Evolutionary conservation across 2,797 vertebrate genomes (phyloP).

Genomic region (Fringilla coelebs): DNA sequence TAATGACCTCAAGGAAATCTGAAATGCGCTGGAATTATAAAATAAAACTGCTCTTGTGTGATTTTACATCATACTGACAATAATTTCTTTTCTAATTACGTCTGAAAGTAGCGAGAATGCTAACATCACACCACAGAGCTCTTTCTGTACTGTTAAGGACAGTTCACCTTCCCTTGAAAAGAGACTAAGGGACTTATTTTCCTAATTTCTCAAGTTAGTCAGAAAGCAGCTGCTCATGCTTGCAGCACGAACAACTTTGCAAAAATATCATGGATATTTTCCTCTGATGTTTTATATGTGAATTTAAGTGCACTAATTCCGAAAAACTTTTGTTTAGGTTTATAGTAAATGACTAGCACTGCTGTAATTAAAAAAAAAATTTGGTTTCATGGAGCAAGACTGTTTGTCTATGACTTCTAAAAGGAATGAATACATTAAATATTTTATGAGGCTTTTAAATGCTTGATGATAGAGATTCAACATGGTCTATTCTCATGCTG

Average conservation of each 20-base stretch:
- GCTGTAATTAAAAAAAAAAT: neutral
- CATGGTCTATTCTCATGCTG: constrained; percentile 10
- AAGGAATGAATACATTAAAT: neutral
- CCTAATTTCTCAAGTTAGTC: neutral
- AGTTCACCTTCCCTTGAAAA: neutral
- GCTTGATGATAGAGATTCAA: constrained; percentile 7
- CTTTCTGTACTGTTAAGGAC: neutral
- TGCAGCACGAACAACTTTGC: neutral
- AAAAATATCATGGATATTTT: neutral
- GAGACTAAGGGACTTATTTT: neutral
- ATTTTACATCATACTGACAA: neutral
- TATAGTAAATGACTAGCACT: neutral
- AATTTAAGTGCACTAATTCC: neutral
- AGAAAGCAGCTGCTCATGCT: neutral
- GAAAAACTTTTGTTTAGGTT: neutral
- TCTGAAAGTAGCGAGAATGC: neutral
- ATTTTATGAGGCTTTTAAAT: constrained; percentile 5
- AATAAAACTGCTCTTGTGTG: neutral
- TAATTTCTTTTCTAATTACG: neutral
- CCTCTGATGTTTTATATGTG: neutral
- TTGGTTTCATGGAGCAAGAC: neutral
- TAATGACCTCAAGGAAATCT: neutral
- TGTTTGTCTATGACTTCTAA: neutral
- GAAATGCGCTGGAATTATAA: neutral
- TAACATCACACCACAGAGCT: neutral